Conservation (phyloP, 2,797 vertebrate genomes). For the Enteromius radiatus region DNA sequence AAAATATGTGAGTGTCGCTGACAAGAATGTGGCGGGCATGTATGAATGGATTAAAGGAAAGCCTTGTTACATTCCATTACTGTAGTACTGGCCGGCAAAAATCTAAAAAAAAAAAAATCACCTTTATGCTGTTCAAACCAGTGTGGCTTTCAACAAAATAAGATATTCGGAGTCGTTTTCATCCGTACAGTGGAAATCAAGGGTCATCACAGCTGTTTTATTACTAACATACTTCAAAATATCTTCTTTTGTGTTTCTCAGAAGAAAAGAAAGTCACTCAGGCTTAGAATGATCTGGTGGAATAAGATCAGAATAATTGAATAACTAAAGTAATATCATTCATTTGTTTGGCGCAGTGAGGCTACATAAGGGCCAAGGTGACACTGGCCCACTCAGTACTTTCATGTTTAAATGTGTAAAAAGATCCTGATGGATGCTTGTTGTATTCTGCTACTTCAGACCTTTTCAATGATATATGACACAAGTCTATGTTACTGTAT, state of each 20-base stretch:
- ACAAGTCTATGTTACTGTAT: not conserved
- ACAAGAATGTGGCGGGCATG: conserved; percentile 66
- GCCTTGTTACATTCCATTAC: conserved; percentile 73
- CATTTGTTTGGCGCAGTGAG: not conserved
- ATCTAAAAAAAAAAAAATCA: conserved; percentile 18
- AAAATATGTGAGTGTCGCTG: conserved; percentile 68
- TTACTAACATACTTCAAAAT: not conserved
- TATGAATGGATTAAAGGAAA: conserved; percentile 70
- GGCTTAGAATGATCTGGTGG: not conserved
- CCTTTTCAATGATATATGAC: not conserved
- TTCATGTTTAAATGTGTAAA: not conserved
- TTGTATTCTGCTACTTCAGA: not conserved
- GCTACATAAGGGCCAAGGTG: not conserved
- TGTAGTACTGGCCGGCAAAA: conserved; percentile 61
- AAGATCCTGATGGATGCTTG: not conserved
- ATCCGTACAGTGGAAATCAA: not conserved
- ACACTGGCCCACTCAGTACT: not conserved
- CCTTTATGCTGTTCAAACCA: not conserved
- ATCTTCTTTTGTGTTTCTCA: not conserved
- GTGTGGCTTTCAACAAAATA: not conserved
- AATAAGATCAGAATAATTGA: not conserved
- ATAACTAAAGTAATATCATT: not conserved
- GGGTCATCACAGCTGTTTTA: not conserved
- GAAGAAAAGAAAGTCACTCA: not conserved
- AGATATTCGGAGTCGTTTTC: not conserved